These are phyloP conservation scores for Exaiptasia diaphana DNA, from an alignment of 64 coral and sea anemone genomes.

Conservation along the genomic window DNA sequence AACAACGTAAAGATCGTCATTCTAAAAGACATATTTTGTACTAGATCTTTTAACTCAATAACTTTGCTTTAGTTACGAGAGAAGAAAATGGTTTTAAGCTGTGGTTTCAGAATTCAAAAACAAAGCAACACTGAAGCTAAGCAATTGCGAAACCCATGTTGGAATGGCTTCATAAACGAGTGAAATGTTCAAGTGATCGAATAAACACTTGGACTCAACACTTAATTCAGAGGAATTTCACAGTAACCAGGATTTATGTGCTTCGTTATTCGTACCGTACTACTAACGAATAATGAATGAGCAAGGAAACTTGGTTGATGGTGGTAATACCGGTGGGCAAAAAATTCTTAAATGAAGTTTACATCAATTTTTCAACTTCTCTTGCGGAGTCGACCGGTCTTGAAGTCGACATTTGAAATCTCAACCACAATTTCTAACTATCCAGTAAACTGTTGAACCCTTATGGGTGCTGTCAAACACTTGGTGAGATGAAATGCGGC, in stretches of 20 bases:
- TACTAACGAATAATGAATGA: neutral
- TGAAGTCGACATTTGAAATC: too few species aligned
- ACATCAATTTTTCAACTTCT: too few species aligned
- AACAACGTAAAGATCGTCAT: too few species aligned
- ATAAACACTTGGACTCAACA: constrained; percentile 1
- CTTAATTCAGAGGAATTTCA: neutral
- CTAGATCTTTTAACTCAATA: too few species aligned
- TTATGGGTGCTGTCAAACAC: too few species aligned
- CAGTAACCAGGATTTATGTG: neutral
- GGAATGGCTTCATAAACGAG: neutral
- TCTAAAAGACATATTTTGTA: too few species aligned
- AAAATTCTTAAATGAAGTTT: constrained; percentile 11
- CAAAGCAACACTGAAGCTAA: neutral
- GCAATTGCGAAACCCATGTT: neutral
- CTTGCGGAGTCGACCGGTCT: too few species aligned
- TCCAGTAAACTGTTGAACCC: too few species aligned
- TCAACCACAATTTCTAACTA: too few species aligned
- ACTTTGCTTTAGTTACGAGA: too few species aligned
- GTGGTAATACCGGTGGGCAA: neutral
- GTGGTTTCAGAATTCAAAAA: neutral
- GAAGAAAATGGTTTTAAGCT: too few species aligned
- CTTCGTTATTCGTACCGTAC: neutral
- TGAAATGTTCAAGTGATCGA: neutral
- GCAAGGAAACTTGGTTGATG: neutral
- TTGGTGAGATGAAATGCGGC: too few species aligned